phyloP scores from a whole-genome alignment of 1,140 invertebrate species.

The Nixonia krombeini region DNA sequence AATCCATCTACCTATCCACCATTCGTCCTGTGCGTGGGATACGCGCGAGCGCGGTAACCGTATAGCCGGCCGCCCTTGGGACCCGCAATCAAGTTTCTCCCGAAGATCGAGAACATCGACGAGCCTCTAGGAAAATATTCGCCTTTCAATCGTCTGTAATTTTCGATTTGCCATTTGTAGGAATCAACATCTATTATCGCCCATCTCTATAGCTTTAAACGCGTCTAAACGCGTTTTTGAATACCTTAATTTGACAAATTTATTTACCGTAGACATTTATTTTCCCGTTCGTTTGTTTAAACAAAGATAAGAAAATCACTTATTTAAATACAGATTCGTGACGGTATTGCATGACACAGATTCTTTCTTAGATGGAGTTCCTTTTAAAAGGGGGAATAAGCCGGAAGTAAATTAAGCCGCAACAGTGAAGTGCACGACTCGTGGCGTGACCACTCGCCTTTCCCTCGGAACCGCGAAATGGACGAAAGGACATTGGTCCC shows the following conservation, averaged over 20 bases:
- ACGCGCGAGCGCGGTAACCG: slow-evolving; percentile 58
- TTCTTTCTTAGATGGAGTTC: not conserved
- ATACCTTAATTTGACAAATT: too few species aligned
- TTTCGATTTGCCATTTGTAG: too few species aligned
- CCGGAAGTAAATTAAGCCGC: slow-evolving; percentile 11
- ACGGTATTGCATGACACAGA: not conserved
- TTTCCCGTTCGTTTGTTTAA: too few species aligned
- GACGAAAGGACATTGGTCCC: slow-evolving; percentile 42
- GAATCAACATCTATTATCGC: too few species aligned
- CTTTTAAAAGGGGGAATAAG: slow-evolving; percentile 6
- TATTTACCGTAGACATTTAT: too few species aligned
- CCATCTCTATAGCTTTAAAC: too few species aligned
- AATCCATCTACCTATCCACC: slow-evolving; percentile 59
- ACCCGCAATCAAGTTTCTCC: slow-evolving; percentile 49
- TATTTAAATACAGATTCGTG: not conserved
- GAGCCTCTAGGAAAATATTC: slow-evolving; percentile 36
- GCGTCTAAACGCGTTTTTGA: too few species aligned
- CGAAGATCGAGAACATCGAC: slow-evolving; percentile 27
- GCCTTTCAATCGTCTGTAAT: slow-evolving; percentile 28
- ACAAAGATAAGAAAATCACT: too few species aligned
- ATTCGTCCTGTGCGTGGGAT: slow-evolving; percentile 56
- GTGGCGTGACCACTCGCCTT: slow-evolving; percentile 20
- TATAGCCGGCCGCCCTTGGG: slow-evolving; percentile 52
- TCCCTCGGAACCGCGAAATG: slow-evolving; percentile 25
- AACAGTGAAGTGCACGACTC: too few species aligned